Evolutionary conservation across 2,888 invertebrate species (phyloP).

Genomic region (Hedya salicella): DNA sequence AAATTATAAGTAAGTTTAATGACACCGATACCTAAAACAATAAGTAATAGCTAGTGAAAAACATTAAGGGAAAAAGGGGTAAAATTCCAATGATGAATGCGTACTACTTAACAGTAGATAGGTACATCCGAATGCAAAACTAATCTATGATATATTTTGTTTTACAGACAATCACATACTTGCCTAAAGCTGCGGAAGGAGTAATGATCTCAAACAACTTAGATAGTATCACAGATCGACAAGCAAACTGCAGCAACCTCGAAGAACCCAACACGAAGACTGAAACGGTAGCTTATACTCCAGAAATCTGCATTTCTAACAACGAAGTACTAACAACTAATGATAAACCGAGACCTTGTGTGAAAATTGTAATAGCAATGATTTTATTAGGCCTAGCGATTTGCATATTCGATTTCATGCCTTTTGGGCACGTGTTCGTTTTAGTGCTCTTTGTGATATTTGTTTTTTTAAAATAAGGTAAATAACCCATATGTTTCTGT

Average conservation of each 20-base stretch:
- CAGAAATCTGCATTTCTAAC: slow-evolving; percentile 10
- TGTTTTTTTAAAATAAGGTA: slow-evolving; percentile 17
- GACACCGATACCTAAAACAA: too few species aligned
- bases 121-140: not conserved
- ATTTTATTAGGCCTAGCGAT: slow-evolving; percentile 56
- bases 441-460: slow-evolving; percentile 39
- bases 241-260: not conserved
- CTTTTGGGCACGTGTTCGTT: slow-evolving; percentile 48
- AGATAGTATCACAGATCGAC: slow-evolving; percentile 46
- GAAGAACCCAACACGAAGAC: slow-evolving; percentile 19
- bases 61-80: too few species aligned
- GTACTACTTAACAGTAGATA: too few species aligned
- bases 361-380: slow-evolving; percentile 22
- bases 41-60: too few species aligned
- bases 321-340: not conserved
- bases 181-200: slow-evolving; percentile 61
- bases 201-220: slow-evolving; percentile 45
- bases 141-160: slow-evolving; percentile 49
- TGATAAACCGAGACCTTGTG: not conserved
- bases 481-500: too few species aligned
- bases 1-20: too few species aligned
- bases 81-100: too few species aligned
- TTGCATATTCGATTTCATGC: slow-evolving; percentile 60
- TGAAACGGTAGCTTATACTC: slow-evolving; percentile 5
- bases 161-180: slow-evolving; percentile 64